phyloP scores from a whole-genome alignment of 2,888 invertebrate species.

The Leucophora obtusa region DNA sequence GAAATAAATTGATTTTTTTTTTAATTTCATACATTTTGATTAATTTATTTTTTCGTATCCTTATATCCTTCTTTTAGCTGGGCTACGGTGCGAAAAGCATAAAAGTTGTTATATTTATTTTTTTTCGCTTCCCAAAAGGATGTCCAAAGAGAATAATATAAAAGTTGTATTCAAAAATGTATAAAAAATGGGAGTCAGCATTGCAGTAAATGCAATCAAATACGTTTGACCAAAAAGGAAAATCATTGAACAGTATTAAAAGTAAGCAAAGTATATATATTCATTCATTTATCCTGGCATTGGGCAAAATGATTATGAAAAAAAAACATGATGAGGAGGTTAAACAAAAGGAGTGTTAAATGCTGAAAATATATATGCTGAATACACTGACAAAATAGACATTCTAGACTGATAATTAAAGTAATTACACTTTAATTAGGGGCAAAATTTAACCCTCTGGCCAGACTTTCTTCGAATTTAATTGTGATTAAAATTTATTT shows the following conservation, averaged over 20 bases:
- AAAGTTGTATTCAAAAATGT: constrained; percentile 42
- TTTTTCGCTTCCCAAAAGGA: constrained; percentile 24
- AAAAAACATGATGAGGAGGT: constrained; percentile 33
- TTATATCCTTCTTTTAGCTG: constrained; percentile 14
- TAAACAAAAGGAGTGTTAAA: constrained; percentile 39
- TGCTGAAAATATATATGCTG: neutral
- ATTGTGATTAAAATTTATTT: no score
- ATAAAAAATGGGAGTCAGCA: constrained; percentile 28
- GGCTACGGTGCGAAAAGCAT: constrained; percentile 52
- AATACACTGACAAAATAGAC: constrained; percentile 18
- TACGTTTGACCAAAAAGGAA: constrained; percentile 44
- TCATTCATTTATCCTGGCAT: constrained; percentile 41
- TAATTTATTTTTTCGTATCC: constrained; percentile 67
- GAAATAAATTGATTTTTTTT: constrained; percentile 67
- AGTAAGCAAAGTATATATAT: constrained; percentile 23
- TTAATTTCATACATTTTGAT: constrained; percentile 74
- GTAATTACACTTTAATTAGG: no score
- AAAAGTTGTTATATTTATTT: constrained; percentile 15
- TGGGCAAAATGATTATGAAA: constrained; percentile 58
- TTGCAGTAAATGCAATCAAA: constrained; percentile 59
- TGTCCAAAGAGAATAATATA: constrained; percentile 56
- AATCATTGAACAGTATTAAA: constrained; percentile 49
- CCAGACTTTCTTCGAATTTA: no score
- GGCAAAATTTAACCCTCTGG: no score
- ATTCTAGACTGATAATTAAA: no score